Conservation (phyloP, 2,888 invertebrate genomes). For the Diarsia rubi region DNA sequence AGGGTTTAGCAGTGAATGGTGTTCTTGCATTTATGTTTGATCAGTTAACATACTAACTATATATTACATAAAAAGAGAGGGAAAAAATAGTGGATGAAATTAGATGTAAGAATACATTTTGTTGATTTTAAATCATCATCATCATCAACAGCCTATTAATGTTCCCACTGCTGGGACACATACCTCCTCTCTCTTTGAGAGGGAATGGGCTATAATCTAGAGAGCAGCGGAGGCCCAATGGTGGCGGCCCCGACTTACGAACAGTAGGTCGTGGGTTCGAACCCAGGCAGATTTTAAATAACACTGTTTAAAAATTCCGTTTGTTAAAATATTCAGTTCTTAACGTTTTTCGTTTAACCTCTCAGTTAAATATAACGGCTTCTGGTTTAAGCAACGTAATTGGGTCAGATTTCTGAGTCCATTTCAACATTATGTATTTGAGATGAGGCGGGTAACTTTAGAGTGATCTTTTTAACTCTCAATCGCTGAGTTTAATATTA, state of each 20-base stretch:
- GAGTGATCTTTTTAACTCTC: conserved; percentile 54
- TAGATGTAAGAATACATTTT: neutral
- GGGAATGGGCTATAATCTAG: too few relatives aligned
- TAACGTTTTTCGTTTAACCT: conserved; percentile 5
- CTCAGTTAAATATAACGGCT: conserved; percentile 16
- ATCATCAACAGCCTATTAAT: too few relatives aligned
- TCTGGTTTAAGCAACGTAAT: conserved; percentile 29
- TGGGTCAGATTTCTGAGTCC: conserved; percentile 39
- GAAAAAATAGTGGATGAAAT: neutral
- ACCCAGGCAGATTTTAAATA: neutral
- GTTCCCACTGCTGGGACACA: too few relatives aligned
- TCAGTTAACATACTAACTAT: neutral
- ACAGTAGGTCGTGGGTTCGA: too few relatives aligned
- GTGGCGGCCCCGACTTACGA: too few relatives aligned
- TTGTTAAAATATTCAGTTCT: neutral
- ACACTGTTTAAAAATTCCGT: neutral
- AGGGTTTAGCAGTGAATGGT: neutral
- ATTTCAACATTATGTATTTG: conserved; percentile 48
- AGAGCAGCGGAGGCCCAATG: too few relatives aligned
- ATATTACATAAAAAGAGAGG: neutral
- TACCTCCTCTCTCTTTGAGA: too few relatives aligned
- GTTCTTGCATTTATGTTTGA: neutral
- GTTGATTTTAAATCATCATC: neutral
- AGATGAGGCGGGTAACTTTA: conserved; percentile 40
- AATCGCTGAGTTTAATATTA: conserved; percentile 42